phyloP scores from a whole-genome alignment of 2,888 invertebrate species.

The Machimus atricapillus region DNA sequence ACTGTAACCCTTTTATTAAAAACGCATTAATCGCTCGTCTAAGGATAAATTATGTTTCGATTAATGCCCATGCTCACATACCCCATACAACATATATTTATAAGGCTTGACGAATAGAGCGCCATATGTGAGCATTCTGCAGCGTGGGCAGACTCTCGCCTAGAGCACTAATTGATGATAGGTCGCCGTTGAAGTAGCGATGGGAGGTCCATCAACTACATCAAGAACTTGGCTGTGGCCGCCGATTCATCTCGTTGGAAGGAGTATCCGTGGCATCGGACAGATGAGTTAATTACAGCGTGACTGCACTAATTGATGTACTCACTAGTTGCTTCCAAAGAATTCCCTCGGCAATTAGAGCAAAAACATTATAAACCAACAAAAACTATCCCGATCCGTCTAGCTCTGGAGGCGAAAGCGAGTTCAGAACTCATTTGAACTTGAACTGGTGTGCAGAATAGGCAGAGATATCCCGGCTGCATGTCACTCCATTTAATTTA shows the following conservation, averaged over 20 bases:
- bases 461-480: not conserved
- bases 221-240: not conserved
- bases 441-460: not conserved
- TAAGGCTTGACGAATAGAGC: not conserved
- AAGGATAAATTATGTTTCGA: not conserved
- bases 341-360: not conserved
- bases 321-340: not conserved
- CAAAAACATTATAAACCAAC: not conserved
- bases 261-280: not conserved
- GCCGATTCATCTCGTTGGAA: not conserved
- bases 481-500: not conserved
- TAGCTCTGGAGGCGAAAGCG: not conserved
- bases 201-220: not conserved
- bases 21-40: constrained; percentile 35
- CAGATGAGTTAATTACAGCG: not conserved
- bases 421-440: not conserved
- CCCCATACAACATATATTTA: not conserved
- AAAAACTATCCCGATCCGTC: not conserved
- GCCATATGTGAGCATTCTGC: constrained; percentile 25
- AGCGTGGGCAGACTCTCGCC: not conserved
- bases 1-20: constrained; percentile 39
- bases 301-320: not conserved
- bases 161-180: constrained; percentile 14
- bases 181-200: constrained; percentile 5
- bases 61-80: not conserved